A percentile compares a stretch with the other conserved stretches of the same genome.
Evolutionary conservation across 2,113 vertebrate species (phyloP).

Genomic region (Lutjanus erythropterus): DNA sequence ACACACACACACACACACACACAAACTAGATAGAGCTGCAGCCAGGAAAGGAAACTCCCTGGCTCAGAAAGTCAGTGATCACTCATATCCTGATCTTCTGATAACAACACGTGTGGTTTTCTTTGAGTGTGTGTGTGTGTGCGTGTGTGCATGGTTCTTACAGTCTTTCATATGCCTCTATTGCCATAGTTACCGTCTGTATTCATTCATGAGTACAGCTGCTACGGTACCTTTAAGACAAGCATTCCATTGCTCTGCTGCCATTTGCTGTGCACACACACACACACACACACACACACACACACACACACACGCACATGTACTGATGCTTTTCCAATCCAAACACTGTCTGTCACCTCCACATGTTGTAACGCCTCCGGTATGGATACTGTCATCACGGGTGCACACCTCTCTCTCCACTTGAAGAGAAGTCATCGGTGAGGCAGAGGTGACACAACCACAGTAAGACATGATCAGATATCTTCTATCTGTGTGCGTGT

Average conservation of each 20-base stretch:
- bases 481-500: constrained; percentile 6
- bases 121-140: background rate
- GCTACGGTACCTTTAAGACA: constrained; percentile 2
- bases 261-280: constrained; percentile 26
- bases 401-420: constrained; percentile 16
- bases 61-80: constrained; percentile 57
- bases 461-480: constrained; percentile 32
- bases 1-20: constrained; percentile 16
- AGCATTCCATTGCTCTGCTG: constrained; percentile 33
- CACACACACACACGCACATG: background rate
- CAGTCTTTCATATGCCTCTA: constrained; percentile 30
- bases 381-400: constrained; percentile 70
- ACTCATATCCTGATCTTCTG: constrained; percentile 62
- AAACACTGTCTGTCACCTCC: constrained; percentile 54
- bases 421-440: constrained; percentile 41
- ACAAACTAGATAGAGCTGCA: constrained; percentile 19
- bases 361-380: constrained; percentile 57
- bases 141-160: background rate
- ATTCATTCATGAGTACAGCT: constrained; percentile 20
- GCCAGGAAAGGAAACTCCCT: constrained; percentile 67
- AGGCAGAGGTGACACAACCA: constrained; percentile 42
- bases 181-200: constrained; percentile 45
- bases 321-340: constrained; percentile 31
- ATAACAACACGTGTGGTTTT: constrained; percentile 29
- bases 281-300: constrained; percentile 8